phyloP scores from a whole-genome alignment of 2,888 invertebrate species.

The Drosophila affinis region DNA sequence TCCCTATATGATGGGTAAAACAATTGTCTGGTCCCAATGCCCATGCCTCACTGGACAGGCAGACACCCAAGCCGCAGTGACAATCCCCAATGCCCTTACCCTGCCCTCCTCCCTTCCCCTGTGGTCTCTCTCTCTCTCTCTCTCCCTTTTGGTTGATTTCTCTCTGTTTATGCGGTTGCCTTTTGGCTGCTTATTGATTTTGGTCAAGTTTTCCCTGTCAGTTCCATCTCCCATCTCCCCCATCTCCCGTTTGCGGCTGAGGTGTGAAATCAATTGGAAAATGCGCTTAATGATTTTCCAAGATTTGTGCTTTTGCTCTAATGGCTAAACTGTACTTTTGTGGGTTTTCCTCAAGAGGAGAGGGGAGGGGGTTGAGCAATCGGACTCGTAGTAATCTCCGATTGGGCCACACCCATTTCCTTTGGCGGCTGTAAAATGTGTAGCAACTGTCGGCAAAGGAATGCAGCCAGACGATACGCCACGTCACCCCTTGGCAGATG shows the following conservation, averaged over 20 bases:
- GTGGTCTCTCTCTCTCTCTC: too few species aligned
- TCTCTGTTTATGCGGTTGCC: conserved; percentile 55
- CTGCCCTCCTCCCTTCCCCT: not conserved
- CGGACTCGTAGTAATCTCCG: conserved; percentile 19
- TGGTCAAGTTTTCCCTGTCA: conserved; percentile 42
- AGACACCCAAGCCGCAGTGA: conserved; percentile 50
- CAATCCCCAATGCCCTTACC: conserved; percentile 49
- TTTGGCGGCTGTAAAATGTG: conserved; percentile 27
- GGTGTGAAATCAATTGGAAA: conserved; percentile 76
- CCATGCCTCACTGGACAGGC: conserved; percentile 40
- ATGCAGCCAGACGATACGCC: conserved; percentile 26
- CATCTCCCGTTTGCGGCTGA: conserved; percentile 15
- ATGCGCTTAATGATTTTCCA: conserved; percentile 74
- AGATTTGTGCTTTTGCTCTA: conserved; percentile 51
- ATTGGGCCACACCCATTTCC: conserved; percentile 61
- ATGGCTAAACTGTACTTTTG: conserved; percentile 62
- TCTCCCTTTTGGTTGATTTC: not conserved
- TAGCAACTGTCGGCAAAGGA: conserved; percentile 58
- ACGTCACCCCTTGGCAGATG: not conserved
- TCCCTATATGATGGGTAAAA: conserved; percentile 4
- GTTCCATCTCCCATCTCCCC: too few species aligned
- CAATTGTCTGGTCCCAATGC: conserved; percentile 49
- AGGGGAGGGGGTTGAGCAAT: conserved; percentile 5
- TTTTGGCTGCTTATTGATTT: conserved; percentile 76
- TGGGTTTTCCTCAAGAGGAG: conserved; percentile 34